Conservation (phyloP, 2,888 invertebrate genomes). For the Cerceris ruficornis region DNA sequence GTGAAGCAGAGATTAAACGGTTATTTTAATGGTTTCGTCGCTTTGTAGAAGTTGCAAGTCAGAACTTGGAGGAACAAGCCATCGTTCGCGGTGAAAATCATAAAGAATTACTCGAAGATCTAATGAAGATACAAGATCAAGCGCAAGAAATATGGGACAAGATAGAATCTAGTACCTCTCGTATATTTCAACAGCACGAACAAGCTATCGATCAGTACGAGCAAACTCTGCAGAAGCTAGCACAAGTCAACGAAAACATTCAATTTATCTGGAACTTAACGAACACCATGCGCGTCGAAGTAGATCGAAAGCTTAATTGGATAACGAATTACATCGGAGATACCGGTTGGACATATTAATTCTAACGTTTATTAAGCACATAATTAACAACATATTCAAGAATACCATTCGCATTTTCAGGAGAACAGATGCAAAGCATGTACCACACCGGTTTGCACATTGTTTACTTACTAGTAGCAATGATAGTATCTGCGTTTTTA, state of each 20-base stretch:
- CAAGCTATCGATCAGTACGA: conserved; percentile 82
- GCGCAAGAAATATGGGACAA: conserved; percentile 83
- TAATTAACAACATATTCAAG: not conserved
- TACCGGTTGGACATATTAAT: conserved; percentile 69
- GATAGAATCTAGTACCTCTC: conserved; percentile 81
- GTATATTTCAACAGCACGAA: conserved; percentile 82
- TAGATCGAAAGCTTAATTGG: conserved; percentile 79
- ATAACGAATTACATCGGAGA: conserved; percentile 76
- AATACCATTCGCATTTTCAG: conserved; percentile 53
- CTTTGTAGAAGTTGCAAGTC: conserved; percentile 81
- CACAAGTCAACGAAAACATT: conserved; percentile 83
- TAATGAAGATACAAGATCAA: conserved; percentile 83
- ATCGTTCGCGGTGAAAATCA: conserved; percentile 83
- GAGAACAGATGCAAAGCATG: conserved; percentile 74
- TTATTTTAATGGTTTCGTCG: not conserved
- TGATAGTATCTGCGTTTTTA: conserved; percentile 79
- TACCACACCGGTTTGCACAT: conserved; percentile 73
- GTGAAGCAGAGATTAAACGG: not conserved
- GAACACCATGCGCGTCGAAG: conserved; percentile 73
- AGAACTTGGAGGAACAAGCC: conserved; percentile 82
- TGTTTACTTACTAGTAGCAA: conserved; percentile 75
- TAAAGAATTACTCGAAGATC: conserved; percentile 83
- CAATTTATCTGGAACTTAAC: conserved; percentile 77
- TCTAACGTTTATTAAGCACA: not conserved
- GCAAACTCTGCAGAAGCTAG: conserved; percentile 82